phyloP scores from a whole-genome alignment of 2,113 vertebrate genomes.

The Indicator indicator region DNA sequence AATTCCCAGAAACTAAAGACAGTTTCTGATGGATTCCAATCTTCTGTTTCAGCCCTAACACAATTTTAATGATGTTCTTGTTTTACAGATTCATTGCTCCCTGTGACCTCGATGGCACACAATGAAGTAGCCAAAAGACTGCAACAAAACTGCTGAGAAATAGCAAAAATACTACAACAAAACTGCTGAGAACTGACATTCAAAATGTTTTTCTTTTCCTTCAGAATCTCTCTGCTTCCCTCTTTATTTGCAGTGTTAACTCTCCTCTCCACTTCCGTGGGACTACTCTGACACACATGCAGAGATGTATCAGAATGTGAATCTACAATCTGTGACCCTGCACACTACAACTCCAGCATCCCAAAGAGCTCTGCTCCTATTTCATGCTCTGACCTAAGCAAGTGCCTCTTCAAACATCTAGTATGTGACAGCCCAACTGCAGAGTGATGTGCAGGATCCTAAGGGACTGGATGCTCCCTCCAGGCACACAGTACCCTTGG shows the following conservation, averaged over 20 bases:
- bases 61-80: slow-evolving; percentile 32
- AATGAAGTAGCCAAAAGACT: not conserved
- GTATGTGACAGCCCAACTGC: not conserved
- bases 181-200: slow-evolving; percentile 7
- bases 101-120: not conserved
- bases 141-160: not conserved
- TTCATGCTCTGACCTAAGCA: not conserved
- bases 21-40: not conserved
- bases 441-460: not conserved
- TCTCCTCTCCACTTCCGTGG: not conserved
- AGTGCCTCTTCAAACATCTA: not conserved
- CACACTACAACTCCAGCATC: not conserved
- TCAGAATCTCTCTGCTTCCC: not conserved
- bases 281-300: accelerated
- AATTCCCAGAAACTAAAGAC: slow-evolving; percentile 3
- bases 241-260: not conserved
- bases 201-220: not conserved
- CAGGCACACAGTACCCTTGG: not conserved
- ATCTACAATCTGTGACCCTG: not conserved
- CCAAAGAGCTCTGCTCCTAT: not conserved
- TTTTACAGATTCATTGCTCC: slow-evolving; percentile 35
- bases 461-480: not conserved
- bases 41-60: not conserved
- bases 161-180: slow-evolving; percentile 16
- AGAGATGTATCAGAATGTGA: not conserved